Evolutionary conservation across 1,140 invertebrate genomes (phyloP), one percentile per base, ranked within the genome.

Genomic region (Caenorhabditis latens): DNA sequence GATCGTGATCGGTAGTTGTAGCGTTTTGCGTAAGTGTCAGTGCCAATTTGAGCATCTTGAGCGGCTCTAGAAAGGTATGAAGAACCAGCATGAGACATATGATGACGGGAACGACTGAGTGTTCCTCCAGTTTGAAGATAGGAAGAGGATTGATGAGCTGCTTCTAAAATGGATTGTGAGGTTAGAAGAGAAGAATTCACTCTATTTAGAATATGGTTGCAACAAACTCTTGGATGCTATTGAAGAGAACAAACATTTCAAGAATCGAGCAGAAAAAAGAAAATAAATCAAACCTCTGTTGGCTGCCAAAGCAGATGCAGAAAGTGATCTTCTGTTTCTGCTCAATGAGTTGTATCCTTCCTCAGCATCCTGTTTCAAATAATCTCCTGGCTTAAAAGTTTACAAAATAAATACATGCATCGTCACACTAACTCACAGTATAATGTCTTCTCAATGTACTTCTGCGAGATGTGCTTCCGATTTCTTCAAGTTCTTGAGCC

Each of bases 1-100:
- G 92, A 92, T 57, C 92, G 89, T n/a, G 86, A 88, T 63, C 92
- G 87, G 85, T 93, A 92, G 89, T 92, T 92, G 86, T 92, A 90
- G 32, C 91, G 89, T 43, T 87, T 83, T 6, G 90, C 89, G 82
- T 88, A 90, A 16, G 90, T 90, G 58, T 91, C 91, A 32, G 88
- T 90, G 21, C 75, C 71, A 42, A 79, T 50, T 43, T 86, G 90
- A 55, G 83, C 55, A 16, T 91, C 90, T 6, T 89, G 50, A n/a
- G 87, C 91, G 13, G 84, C 82, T 65, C 91, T 86, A 48, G 88
- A 87, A 14, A 91, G 91, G 84, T 91, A 91, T 19, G 91, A 92
- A 13, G 91, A 83, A 16, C 92, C 91, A 42, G 90, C 84, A n/a
- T 63, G 87, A 4, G 67, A 65, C 43, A 58, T 91, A 16, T 84